Evolutionary conservation across 2,113 vertebrate species (phyloP), one percentile per base, ranked within the genome.

Genomic region (Vireo altiloquus): DNA sequence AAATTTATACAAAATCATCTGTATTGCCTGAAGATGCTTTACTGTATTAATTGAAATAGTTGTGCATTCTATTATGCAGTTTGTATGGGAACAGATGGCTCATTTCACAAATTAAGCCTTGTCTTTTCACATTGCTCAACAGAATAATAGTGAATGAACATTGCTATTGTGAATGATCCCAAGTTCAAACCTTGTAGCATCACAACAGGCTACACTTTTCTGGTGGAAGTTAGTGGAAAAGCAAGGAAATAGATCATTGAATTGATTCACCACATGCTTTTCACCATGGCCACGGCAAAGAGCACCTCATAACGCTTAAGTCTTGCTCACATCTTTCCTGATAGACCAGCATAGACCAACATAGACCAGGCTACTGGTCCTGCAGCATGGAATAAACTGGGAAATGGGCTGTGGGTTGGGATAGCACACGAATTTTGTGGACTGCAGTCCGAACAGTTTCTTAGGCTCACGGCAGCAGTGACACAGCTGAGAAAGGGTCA

Each of bases 21-120:
- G 2, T 49, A 76, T 81, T 89, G 47, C 76, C 89, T 89, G 71
- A 92, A 90, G 86, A 81, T 11, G 20, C 39, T 88, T 86, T 66
- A 75, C 60, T 86, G 13, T 82, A 82, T 87, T 94, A 86, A 93
- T 86, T 86, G 47, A 71, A 92, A 92, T 75, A 86, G 56, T 89
- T 95, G 92, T 82, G 86, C 57, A 49, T 93, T 88, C 76, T 84
- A 35, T 93, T 68, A 64, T 25, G 76, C 52, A 71, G 68, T 92
- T 94, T 71, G 64, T 68, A 75, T 68, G 61, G 68, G 86, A 95
- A 81, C 60, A 96, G 92, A 92, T 90, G 88, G 88, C 52, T 46
- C 53, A 57, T 89, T 90, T 94, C 82, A 90, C 60, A 84, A 77
- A 86, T 74, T 78, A 92, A 81, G 33, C n/a, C 76, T 81, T 69